Evolutionary conservation across 2,797 vertebrate species (phyloP).

Genomic region (Triplophysa yarkandensis): DNA sequence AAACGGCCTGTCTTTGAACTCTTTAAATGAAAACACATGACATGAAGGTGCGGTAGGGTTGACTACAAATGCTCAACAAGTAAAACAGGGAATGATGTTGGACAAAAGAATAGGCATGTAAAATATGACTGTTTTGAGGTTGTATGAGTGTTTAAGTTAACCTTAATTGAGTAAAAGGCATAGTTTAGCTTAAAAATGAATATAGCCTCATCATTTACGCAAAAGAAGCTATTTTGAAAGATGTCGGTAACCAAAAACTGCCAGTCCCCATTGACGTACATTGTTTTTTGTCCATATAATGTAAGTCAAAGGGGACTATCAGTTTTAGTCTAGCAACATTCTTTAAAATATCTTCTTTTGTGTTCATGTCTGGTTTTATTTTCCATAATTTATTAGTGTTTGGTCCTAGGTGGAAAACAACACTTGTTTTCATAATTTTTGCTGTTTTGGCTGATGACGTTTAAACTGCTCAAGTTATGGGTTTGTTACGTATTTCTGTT

Average conservation of each 20-base stretch:
- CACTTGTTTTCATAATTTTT: background rate
- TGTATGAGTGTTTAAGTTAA: background rate
- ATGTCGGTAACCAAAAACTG: too few species aligned
- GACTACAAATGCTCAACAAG: conserved; percentile 24
- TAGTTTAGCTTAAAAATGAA: too few species aligned
- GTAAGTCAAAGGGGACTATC: too few species aligned
- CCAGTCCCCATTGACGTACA: too few species aligned
- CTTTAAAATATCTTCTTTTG: too few species aligned
- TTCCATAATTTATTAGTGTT: background rate
- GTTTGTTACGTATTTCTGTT: background rate
- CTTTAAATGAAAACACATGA: conserved; percentile 74
- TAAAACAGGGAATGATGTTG: conserved; percentile 41
- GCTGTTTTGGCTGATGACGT: background rate
- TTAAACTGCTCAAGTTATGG: background rate
- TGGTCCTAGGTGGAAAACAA: background rate
- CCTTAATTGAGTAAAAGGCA: too few species aligned
- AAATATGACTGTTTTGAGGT: background rate
- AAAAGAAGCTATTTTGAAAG: too few species aligned
- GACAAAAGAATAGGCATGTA: conserved; percentile 1
- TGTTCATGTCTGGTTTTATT: background rate
- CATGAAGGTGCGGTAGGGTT: conserved; percentile 42
- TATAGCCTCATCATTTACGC: too few species aligned
- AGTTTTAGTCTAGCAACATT: too few species aligned
- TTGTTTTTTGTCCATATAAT: too few species aligned
- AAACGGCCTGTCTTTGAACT: conserved; percentile 67